phyloP scores from a whole-genome alignment of 2,888 invertebrate species.

The Lasiommata megera region DNA sequence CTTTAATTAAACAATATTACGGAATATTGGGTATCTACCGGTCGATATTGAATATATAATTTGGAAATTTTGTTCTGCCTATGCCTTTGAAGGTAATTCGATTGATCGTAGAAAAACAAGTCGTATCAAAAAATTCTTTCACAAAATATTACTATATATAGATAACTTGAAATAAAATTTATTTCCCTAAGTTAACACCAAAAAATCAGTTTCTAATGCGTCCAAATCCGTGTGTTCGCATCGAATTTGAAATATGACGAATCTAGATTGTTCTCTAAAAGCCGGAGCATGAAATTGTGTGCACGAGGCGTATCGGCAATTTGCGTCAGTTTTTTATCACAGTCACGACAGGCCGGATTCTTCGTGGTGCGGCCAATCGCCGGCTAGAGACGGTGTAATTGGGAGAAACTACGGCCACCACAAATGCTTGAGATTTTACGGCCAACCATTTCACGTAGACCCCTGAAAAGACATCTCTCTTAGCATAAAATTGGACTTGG shows the following conservation, averaged over 20 bases:
- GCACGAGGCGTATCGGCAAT: constrained; percentile 80
- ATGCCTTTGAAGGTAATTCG: neutral
- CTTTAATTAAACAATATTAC: no score
- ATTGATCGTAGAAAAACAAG: neutral
- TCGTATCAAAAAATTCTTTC: no score
- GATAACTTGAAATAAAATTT: constrained; percentile 19
- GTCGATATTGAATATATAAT: neutral
- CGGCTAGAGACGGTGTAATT: constrained; percentile 76
- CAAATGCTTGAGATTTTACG: constrained; percentile 69
- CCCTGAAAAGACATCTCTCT: constrained; percentile 48
- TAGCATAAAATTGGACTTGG: constrained; percentile 8
- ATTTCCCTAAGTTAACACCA: constrained; percentile 33
- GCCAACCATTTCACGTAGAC: constrained; percentile 54
- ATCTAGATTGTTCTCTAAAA: constrained; percentile 70
- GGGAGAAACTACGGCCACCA: constrained; percentile 76
- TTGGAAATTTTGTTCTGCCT: neutral
- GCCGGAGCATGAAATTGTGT: constrained; percentile 78
- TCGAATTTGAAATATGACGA: constrained; percentile 70
- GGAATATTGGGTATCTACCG: no score
- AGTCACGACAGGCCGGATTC: constrained; percentile 79
- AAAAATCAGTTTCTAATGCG: constrained; percentile 34
- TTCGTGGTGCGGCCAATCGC: constrained; percentile 69
- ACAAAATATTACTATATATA: no score
- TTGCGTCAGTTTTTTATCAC: constrained; percentile 79
- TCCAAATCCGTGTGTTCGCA: constrained; percentile 42